A percentile compares a stretch with the other conserved stretches of the same genome.
phyloP scores from a whole-genome alignment of 2,113 vertebrate species.

The Microtus pennsylvanicus region DNA sequence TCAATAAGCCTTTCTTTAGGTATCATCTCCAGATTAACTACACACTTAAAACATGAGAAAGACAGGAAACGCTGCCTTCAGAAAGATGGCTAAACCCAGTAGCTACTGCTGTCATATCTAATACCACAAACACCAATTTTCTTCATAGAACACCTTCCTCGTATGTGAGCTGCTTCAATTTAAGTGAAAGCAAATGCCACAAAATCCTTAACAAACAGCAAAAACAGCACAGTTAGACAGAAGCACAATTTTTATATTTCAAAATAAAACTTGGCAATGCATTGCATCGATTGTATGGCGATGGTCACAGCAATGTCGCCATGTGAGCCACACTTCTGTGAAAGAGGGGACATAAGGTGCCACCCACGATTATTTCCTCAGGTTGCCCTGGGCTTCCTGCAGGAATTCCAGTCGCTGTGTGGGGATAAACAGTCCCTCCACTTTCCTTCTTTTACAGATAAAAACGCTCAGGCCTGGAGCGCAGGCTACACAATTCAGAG shows the following conservation, averaged over 20 bases:
- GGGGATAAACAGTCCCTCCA: neutral
- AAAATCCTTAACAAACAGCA: constrained; percentile 30
- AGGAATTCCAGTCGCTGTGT: neutral
- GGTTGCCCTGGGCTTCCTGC: neutral
- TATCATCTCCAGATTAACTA: neutral
- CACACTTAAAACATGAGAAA: neutral
- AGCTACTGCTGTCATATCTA: neutral
- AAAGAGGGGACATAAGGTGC: neutral
- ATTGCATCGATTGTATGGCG: neutral
- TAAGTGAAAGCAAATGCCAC: constrained; percentile 18
- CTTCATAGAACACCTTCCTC: neutral
- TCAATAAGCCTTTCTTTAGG: neutral
- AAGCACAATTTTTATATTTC: constrained; percentile 1
- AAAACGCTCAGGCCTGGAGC: neutral
- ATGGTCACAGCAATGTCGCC: neutral
- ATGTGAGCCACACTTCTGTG: neutral
- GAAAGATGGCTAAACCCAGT: neutral
- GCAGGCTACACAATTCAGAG: neutral
- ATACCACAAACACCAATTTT: neutral
- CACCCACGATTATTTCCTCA: neutral
- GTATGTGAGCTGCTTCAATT: constrained; percentile 25
- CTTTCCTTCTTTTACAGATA: neutral
- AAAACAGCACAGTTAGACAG: neutral
- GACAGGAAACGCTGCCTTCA: neutral
- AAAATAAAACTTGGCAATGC: constrained; percentile 13